Conservation (phyloP, 2,113 vertebrate species). For the Oncorhynchus mykiss region DNA sequence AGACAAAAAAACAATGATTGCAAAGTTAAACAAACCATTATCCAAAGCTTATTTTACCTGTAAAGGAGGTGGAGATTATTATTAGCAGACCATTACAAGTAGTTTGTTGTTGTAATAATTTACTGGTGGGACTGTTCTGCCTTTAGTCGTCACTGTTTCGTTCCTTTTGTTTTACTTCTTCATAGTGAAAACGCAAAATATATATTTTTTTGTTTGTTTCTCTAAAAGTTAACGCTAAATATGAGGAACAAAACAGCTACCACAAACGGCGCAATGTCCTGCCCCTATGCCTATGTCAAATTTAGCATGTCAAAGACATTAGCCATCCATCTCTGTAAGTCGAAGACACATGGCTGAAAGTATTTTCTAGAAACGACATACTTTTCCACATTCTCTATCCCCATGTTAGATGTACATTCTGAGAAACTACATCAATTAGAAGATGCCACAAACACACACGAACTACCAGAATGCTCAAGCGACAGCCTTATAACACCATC, state of each 20-base stretch:
- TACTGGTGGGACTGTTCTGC: no score
- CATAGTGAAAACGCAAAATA: no score
- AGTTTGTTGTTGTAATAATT: no score
- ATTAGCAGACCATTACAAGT: neutral
- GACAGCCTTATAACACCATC: neutral
- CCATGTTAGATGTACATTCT: constrained; percentile 35
- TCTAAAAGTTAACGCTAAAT: no score
- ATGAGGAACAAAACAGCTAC: no score
- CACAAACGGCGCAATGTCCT: no score
- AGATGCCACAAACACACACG: neutral
- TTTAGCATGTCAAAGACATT: constrained; percentile 74
- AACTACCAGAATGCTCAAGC: neutral
- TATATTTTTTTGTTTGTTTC: no score
- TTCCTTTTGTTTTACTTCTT: no score
- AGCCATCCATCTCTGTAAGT: constrained; percentile 70
- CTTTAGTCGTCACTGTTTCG: no score
- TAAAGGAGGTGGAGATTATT: constrained; percentile 15
- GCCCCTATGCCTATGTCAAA: neutral
- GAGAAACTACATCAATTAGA: neutral
- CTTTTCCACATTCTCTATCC: constrained; percentile 17
- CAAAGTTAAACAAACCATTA: constrained; percentile 88
- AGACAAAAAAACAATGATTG: constrained; percentile 39
- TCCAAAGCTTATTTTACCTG: constrained; percentile 87
- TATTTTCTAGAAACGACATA: neutral
- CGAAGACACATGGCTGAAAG: constrained; percentile 54